Percentiles rank a stretch among this genome's conserved stretches.
Evolutionary conservation across 1,140 invertebrate species (phyloP).

Genomic region (Oppia nitens): DNA sequence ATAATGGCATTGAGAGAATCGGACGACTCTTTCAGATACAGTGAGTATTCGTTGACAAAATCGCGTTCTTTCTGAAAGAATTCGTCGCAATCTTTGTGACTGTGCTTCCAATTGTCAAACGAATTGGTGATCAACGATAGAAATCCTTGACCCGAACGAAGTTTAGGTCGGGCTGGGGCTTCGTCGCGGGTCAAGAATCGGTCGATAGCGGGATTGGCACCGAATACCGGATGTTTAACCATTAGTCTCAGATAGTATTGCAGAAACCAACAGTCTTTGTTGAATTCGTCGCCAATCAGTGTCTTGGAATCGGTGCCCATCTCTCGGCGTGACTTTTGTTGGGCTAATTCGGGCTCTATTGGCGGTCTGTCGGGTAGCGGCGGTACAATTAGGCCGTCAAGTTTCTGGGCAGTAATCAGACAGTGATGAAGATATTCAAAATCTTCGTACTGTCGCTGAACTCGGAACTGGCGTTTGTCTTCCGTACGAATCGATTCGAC

Average conservation of each 20-base stretch:
- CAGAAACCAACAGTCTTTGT: slow-evolving; percentile 29
- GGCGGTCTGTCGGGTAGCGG: slow-evolving; percentile 30
- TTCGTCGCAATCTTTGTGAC: slow-evolving; percentile 29
- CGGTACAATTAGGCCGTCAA: slow-evolving; percentile 32
- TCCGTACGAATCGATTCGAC: not conserved
- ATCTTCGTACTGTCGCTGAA: slow-evolving; percentile 32
- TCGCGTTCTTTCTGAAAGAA: slow-evolving; percentile 32
- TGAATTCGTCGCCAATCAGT: slow-evolving; percentile 31
- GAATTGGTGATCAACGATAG: not conserved
- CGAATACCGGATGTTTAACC: slow-evolving; percentile 12
- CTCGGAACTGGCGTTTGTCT: not conserved
- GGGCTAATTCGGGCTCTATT: slow-evolving; percentile 26
- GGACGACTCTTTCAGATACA: slow-evolving; percentile 26
- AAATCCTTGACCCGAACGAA: not conserved
- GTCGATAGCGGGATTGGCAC: not conserved
- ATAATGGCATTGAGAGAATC: slow-evolving; percentile 18
- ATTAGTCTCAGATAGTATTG: slow-evolving; percentile 27
- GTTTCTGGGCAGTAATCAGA: slow-evolving; percentile 26
- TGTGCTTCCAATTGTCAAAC: slow-evolving; percentile 5
- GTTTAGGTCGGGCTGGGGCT: slow-evolving; percentile 6
- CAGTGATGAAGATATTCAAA: slow-evolving; percentile 34
- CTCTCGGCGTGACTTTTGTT: slow-evolving; percentile 27
- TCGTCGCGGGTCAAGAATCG: slow-evolving; percentile 4
- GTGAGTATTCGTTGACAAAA: slow-evolving; percentile 27
- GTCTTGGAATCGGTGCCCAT: slow-evolving; percentile 28